Evolutionary conservation across 2,888 invertebrate species (phyloP), one percentile per base, ranked within the genome.

Genomic region (Dusona sp.): DNA sequence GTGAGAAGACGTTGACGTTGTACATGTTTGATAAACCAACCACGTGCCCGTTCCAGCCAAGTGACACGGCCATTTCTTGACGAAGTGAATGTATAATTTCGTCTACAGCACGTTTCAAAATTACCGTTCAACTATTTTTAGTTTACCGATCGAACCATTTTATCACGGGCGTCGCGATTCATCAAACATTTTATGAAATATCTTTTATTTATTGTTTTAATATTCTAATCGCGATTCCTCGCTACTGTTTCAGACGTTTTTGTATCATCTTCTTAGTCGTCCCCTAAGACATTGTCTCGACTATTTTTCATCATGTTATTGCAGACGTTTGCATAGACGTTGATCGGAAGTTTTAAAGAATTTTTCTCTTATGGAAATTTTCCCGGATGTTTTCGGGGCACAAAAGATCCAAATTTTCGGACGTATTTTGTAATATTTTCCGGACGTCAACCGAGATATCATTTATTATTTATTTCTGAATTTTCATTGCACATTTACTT

Each of bases 41-140:
- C 86, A 86, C 86, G 86, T 81, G 86, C 80, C 73, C n/a, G 29
- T 61, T 68, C 38, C 51, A 83, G 67, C 70, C 80, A 36, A 68
- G 51, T 74, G 83, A 80, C 83, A 77, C 68, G 77, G 57, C 73
- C 29, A 36, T 70, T 65, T 79, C 70, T 65, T 68, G 48, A 38
- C 65, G 57, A 57, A 51, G 73, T 51, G 84, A 84, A 54, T 77
- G 22, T 64, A 77, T 65, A 57, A 79, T 54, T 75, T n/a, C 33
- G 36, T 77, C 38, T 70, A 65, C 80, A 42, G 75, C 64, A 65
- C 54, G 13, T 42, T 77, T 61, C 82, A 82, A 38, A 82, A 67
- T 38, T 2, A 61, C 61, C 33, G 22, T 22, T 16, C 25, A 8
- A n/a, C 33, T 0, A 45, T 48, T 25, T 61, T 70, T 13, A 13